Conservation (phyloP, 2,113 vertebrate species). For the Dolichotis patagonum region DNA sequence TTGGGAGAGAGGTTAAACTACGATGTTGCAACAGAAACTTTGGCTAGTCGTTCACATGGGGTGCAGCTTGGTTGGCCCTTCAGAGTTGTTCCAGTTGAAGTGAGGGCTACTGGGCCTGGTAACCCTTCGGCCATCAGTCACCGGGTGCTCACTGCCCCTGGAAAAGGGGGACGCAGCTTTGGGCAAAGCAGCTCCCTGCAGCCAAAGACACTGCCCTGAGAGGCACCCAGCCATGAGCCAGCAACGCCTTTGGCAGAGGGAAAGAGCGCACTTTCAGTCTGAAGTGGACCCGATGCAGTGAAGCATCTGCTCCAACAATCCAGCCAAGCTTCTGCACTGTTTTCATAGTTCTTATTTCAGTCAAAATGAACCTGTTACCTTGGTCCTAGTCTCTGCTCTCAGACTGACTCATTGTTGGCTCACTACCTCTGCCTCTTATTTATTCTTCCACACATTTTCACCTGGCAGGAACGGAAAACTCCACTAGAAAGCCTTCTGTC, state of each 20-base stretch:
- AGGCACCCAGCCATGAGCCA: not conserved
- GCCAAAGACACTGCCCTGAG: not conserved
- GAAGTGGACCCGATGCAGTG: not conserved
- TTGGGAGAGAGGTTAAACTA: not conserved
- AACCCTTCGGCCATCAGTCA: not conserved
- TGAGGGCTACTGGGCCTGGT: not conserved
- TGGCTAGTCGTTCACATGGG: not conserved
- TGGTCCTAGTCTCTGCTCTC: not conserved
- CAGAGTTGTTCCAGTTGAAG: not conserved
- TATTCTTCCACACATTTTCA: not conserved
- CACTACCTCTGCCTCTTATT: not conserved
- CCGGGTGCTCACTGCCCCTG: not conserved
- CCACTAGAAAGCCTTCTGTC: not conserved
- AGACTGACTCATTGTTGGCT: not conserved
- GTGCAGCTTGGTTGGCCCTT: not conserved
- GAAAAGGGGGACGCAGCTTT: not conserved
- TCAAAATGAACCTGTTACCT: not conserved
- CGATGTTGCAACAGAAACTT: not conserved
- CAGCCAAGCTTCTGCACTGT: not conserved
- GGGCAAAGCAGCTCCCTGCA: not conserved
- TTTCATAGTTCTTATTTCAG: not conserved
- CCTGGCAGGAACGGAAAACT: not conserved
- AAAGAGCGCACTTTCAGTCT: not conserved
- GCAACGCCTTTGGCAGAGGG: not conserved
- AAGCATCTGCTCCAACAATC: rapidly evolving